Evolutionary conservation across 1,140 invertebrate species (phyloP).

Genomic region (Centruroides sculpturatus): DNA sequence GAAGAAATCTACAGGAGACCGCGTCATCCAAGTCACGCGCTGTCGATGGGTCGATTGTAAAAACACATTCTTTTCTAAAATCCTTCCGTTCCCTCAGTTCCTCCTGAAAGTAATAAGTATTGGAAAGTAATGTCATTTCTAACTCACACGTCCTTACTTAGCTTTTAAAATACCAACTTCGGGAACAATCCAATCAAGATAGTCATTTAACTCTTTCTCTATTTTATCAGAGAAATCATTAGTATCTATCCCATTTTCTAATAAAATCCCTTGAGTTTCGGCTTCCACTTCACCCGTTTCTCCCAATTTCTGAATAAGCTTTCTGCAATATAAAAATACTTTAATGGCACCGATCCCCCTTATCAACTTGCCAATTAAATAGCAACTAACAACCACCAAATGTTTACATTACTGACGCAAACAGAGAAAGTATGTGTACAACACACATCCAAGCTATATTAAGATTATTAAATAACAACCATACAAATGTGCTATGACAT

Average conservation of each 20-base stretch:
- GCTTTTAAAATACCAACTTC: slow-evolving; percentile 7
- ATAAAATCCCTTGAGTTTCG: slow-evolving; percentile 61
- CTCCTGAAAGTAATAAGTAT: slow-evolving; percentile 20
- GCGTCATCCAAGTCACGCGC: slow-evolving; percentile 87
- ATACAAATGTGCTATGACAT: no score
- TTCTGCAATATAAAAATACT: slow-evolving; percentile 25
- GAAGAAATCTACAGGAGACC: slow-evolving; percentile 55
- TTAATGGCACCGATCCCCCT: background rate
- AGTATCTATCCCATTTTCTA: slow-evolving; percentile 55
- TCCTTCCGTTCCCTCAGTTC: slow-evolving; percentile 51
- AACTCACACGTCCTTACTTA: no score
- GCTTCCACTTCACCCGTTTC: slow-evolving; percentile 51
- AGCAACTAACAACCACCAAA: no score
- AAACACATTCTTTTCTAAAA: slow-evolving; percentile 62
- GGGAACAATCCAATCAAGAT: slow-evolving; percentile 39
- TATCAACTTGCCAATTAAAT: no score
- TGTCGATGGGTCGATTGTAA: slow-evolving; percentile 86
- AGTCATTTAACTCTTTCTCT: slow-evolving; percentile 38
- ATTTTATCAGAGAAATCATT: slow-evolving; percentile 46
- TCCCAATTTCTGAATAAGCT: slow-evolving; percentile 51
- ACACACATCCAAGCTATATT: no score
- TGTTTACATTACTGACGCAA: no score
- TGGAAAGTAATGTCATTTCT: no score
- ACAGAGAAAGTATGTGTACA: no score
- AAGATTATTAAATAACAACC: no score